These are phyloP conservation scores for Maniola hyperantus DNA, from an alignment of 2,888 invertebrate species.

Conservation along the genomic window DNA sequence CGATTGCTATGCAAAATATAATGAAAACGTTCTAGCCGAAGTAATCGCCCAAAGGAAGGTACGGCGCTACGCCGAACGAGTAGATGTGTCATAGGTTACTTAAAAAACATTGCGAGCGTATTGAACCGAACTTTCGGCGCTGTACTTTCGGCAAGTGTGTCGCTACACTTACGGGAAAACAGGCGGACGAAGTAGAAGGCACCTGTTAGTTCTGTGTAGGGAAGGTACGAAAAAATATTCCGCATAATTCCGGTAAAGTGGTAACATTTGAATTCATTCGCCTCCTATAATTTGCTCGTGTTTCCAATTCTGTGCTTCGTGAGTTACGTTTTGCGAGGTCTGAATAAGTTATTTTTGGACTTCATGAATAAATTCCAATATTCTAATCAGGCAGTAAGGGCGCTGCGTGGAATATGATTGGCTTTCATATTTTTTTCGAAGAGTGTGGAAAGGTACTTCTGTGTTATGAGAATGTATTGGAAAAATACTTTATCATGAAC, in stretches of 20 bases:
- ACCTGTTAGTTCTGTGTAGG: no score
- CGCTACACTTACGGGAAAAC: no score
- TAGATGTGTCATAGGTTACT: no score
- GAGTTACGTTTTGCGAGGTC: constrained; percentile 27
- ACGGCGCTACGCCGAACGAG: no score
- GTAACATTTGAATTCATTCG: constrained; percentile 27
- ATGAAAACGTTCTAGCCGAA: no score
- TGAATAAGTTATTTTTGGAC: constrained; percentile 35
- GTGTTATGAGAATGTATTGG: background rate
- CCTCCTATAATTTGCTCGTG: constrained; percentile 23
- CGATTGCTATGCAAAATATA: no score
- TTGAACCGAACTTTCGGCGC: no score
- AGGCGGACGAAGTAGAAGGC: no score
- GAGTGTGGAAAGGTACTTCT: constrained; percentile 1
- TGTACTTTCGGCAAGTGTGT: no score
- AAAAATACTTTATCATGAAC: background rate
- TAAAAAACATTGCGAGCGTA: no score
- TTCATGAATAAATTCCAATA: constrained; percentile 38
- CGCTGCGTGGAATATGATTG: constrained; percentile 24
- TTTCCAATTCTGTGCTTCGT: constrained; percentile 32
- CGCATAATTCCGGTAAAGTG: constrained; percentile 14
- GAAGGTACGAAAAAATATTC: background rate
- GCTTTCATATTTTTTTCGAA: constrained; percentile 15
- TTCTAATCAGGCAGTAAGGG: constrained; percentile 29
- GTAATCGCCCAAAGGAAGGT: no score